phyloP scores from a whole-genome alignment of 2,113 vertebrate species.

The Rhynchomys soricoides region DNA sequence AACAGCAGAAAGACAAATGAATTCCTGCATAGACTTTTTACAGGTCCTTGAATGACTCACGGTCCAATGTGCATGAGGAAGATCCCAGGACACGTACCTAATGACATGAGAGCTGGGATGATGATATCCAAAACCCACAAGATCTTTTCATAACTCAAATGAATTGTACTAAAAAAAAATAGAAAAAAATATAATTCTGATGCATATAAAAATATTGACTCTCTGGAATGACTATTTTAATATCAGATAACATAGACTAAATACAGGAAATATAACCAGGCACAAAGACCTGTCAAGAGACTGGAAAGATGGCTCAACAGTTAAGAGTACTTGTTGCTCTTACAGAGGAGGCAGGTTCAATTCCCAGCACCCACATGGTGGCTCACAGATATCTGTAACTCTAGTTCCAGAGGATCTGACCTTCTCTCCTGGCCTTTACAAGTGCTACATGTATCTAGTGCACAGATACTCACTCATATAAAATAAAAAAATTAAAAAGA shows the following conservation, averaged over 20 bases:
- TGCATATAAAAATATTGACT: background rate
- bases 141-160: fast-evolving
- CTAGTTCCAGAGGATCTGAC: background rate
- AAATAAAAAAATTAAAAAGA: background rate
- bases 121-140: background rate
- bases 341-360: background rate
- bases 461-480: background rate
- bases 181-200: background rate
- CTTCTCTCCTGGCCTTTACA: background rate
- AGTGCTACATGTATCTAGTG: background rate
- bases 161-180: background rate
- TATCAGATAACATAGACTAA: background rate
- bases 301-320: background rate
- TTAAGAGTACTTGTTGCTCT: background rate
- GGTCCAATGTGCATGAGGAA: fast-evolving
- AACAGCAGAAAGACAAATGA: background rate
- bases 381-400: background rate
- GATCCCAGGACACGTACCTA: no score
- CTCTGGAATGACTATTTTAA: background rate
- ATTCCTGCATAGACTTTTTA: no score
- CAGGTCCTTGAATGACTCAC: fast-evolving
- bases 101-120: no score
- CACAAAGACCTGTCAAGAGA: no score
- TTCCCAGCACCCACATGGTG: background rate
- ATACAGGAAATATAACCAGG: background rate